These are phyloP conservation scores for Mugil cephalus DNA, from an alignment of 2,113 vertebrate species.

Conservation along the genomic window DNA sequence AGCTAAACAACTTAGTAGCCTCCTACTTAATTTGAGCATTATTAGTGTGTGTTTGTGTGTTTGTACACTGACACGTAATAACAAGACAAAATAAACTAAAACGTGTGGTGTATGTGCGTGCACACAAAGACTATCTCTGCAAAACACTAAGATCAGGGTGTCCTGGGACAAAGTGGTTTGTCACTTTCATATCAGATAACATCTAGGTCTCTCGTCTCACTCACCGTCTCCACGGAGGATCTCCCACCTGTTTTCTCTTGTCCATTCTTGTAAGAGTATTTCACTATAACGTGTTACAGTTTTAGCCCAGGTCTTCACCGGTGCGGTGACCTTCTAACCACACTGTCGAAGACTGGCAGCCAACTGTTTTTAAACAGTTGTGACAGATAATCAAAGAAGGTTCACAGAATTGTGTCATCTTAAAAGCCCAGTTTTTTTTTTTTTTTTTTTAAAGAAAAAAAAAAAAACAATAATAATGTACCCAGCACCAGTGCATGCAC, in stretches of 20 bases:
- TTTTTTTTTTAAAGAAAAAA: too few relatives aligned
- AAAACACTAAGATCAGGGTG: not conserved
- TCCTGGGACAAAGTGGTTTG: not conserved
- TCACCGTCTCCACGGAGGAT: not conserved
- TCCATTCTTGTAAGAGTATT: not conserved
- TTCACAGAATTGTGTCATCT: too few relatives aligned
- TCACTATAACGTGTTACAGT: not conserved
- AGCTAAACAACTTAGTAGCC: constrained; percentile 33
- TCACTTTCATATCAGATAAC: constrained; percentile 5
- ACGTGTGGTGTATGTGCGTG: not conserved
- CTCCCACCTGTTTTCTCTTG: not conserved
- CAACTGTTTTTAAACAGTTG: too few relatives aligned
- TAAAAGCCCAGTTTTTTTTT: too few relatives aligned
- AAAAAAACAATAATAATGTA: too few relatives aligned
- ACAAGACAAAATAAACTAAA: constrained; percentile 12
- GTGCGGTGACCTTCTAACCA: too few relatives aligned
- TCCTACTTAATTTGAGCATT: not conserved
- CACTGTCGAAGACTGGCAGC: too few relatives aligned
- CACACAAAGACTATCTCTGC: not conserved
- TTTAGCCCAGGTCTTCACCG: not conserved
- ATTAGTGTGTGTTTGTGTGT: not conserved
- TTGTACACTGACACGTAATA: not conserved
- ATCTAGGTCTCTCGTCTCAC: not conserved
- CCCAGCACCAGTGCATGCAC: too few relatives aligned
- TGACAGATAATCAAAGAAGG: too few relatives aligned